A percentile compares a stretch with the other conserved stretches of the same genome.
phyloP scores from a whole-genome alignment of 2,113 vertebrate genomes.

The Peromyscus polionotus region DNA sequence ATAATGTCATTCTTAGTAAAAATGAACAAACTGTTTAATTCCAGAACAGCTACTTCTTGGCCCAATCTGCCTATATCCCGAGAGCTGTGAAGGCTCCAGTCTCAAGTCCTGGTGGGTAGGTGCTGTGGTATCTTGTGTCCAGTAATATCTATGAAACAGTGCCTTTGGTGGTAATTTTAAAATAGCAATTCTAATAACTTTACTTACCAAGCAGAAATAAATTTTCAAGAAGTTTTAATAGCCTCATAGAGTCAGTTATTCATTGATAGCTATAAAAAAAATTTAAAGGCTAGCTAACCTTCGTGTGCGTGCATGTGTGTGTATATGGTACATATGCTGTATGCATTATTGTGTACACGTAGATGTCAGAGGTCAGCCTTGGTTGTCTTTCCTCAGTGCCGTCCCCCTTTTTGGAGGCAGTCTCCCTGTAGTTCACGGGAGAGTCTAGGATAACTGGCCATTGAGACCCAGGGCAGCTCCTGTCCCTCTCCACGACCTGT shows the following conservation, averaged over 20 bases:
- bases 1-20: neutral
- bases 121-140: neutral
- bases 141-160: neutral
- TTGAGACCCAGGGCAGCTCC: neutral
- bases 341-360: neutral
- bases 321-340: neutral
- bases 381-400: neutral
- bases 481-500: neutral
- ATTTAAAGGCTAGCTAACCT: neutral
- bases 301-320: neutral
- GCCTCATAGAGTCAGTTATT: slow-evolving; percentile 6
- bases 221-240: slow-evolving; percentile 1
- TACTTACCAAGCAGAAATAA: slow-evolving; percentile 27
- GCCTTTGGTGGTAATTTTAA: slow-evolving; percentile 38
- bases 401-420: neutral
- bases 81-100: slow-evolving; percentile 16
- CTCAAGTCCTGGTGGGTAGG: neutral
- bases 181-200: neutral
- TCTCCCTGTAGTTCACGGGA: neutral
- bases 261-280: neutral
- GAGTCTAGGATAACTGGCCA: neutral
- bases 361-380: neutral
- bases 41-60: neutral
- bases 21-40: neutral
- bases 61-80: neutral